Conservation (phyloP, 2,113 vertebrate species). For the Colossoma macropomum region DNA sequence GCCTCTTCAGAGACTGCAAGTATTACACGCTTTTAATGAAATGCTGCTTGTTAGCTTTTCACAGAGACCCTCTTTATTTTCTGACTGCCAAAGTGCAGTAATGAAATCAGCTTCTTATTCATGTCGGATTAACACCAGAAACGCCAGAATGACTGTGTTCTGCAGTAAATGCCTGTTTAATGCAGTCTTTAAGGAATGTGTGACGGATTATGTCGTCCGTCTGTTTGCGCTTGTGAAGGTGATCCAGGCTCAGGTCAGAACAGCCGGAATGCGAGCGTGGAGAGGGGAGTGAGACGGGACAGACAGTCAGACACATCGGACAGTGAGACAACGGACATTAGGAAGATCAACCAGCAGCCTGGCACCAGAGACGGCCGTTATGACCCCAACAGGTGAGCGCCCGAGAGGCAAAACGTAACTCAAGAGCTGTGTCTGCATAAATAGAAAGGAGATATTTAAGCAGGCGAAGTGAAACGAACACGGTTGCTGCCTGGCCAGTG, state of each 20-base stretch:
- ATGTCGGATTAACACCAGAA: neutral
- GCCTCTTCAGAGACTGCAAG: neutral
- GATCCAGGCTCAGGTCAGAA: slow-evolving; percentile 85
- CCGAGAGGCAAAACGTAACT: slow-evolving; percentile 21
- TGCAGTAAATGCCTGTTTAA: no score
- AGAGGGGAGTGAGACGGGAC: slow-evolving; percentile 76
- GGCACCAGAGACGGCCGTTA: slow-evolving; percentile 75
- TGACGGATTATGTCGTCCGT: neutral
- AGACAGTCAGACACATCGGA: slow-evolving; percentile 89
- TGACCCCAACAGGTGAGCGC: slow-evolving; percentile 86
- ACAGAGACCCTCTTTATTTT: neutral
- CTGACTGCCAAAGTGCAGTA: neutral
- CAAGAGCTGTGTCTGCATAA: slow-evolving; percentile 12
- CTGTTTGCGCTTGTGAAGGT: slow-evolving; percentile 65
- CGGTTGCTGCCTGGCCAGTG: neutral
- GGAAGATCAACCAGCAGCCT: slow-evolving; percentile 87
- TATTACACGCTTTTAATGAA: neutral
- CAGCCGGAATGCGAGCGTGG: slow-evolving; percentile 88
- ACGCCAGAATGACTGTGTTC: neutral
- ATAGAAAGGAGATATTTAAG: neutral
- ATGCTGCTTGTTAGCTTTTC: neutral
- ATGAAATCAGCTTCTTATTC: neutral
- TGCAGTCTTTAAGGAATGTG: neutral
- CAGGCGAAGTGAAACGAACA: neutral
- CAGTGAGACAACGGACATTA: slow-evolving; percentile 87